Evolutionary conservation across 2,113 vertebrate genomes (phyloP).

Genomic region (Budorcas taxicolor): DNA sequence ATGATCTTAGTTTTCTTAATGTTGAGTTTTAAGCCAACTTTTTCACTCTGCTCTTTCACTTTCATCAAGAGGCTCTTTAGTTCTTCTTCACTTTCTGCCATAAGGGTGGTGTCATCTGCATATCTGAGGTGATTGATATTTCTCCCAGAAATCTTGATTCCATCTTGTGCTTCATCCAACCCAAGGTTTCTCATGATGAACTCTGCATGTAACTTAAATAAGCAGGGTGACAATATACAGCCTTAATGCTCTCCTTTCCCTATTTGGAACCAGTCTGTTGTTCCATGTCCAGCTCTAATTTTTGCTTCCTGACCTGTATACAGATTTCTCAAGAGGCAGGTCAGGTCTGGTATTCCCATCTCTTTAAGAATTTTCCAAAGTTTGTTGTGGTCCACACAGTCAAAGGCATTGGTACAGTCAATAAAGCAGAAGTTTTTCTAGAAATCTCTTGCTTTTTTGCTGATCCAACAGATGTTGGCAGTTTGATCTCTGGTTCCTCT

Average conservation of each 20-base stretch:
- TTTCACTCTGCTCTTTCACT: not conserved
- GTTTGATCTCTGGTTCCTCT: not conserved
- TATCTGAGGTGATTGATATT: not conserved
- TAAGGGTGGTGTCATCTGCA: not conserved
- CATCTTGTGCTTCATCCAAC: not conserved
- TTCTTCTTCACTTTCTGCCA: not conserved
- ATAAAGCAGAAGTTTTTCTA: not conserved
- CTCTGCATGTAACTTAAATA: not conserved
- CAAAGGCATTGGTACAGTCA: not conserved
- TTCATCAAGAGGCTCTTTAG: not conserved
- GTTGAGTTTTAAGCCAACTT: not conserved
- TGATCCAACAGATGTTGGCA: not conserved
- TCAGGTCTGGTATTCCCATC: not conserved
- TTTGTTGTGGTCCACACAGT: not conserved
- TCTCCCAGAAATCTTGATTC: not conserved
- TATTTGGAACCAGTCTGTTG: not conserved
- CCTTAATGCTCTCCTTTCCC: not conserved
- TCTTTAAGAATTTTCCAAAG: not conserved
- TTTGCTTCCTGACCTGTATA: not conserved
- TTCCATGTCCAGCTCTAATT: not conserved
- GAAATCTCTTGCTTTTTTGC: not conserved
- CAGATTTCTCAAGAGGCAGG: not conserved
- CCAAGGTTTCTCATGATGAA: not conserved
- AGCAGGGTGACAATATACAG: not conserved
- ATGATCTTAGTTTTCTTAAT: not conserved